Evolutionary conservation across 1,140 invertebrate genomes (phyloP), one percentile per base, ranked within the genome.

Genomic region (Lethocerus indicus): DNA sequence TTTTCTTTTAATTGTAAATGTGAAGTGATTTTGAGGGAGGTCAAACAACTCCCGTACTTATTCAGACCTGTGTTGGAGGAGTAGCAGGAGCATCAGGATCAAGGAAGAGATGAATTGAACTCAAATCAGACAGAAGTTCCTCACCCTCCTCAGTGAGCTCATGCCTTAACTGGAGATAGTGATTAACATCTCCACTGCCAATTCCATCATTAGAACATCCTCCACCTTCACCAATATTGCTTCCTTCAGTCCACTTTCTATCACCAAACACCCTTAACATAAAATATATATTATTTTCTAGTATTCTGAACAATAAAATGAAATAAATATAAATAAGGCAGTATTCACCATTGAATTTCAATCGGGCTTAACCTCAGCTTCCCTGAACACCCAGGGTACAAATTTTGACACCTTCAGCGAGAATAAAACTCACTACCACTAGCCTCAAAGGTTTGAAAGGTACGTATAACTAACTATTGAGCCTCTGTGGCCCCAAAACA

Each of bases 111-210:
- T 56, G 51, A 18, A 56, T 50, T 12, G 50, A 57, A 25, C 54
- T 54, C 32, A 58, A 43, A 45, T 58, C 54, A 9, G 57, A 58
- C 13, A 58, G 43, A 20, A 58, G 50, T 50, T 58, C 51, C 51
- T 58, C 57, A 20, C 55, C 57, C n/a, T 58, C 57, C 28, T 56
- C 50, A 18, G 47, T 51, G 3, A 56, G 41, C 44, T 58, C 57
- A 49, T 58, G 40, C 1, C 55, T 23, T 4, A 58, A 41, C n/a
- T 51, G 37, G 1, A 43, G 50, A 43, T 52, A 54, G 13, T 56
- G n/a, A n/a, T n/a, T n/a, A n/a, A n/a, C 49, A 14, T 57, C 50
- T 18, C 50, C 24, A 9, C 26, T 24, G 5, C 35, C 47, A 48
- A 29, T n/a, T n/a, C n/a, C n/a, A n/a, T n/a, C n/a, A 39, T 18